phyloP scores from a whole-genome alignment of 2,888 invertebrate species.

The Myopa testacea region DNA sequence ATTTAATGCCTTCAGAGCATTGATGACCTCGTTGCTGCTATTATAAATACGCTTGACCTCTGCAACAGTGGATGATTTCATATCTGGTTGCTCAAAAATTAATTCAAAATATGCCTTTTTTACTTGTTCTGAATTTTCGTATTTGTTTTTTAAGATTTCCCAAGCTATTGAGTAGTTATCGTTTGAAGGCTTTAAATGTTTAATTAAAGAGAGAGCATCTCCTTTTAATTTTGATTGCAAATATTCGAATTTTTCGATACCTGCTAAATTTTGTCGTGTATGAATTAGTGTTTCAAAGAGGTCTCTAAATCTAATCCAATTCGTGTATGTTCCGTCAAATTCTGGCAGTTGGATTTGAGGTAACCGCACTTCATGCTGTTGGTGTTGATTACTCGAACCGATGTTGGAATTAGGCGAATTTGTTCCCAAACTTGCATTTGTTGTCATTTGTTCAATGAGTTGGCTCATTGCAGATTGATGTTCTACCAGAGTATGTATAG shows the following conservation, averaged over 20 bases:
- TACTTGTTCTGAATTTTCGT: conserved; percentile 37
- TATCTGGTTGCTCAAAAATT: conserved; percentile 33
- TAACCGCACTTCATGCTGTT: conserved; percentile 5
- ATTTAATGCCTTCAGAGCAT: conserved; percentile 40
- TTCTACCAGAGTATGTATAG: conserved; percentile 23
- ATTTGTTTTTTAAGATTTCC: conserved; percentile 37
- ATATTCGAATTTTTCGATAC: conserved; percentile 34
- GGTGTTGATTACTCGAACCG: not conserved
- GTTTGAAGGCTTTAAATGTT: conserved; percentile 39
- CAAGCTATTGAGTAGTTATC: conserved; percentile 40
- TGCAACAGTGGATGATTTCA: conserved; percentile 19
- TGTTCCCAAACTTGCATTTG: too few species aligned
- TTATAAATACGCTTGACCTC: conserved; percentile 40
- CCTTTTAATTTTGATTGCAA: conserved; percentile 31
- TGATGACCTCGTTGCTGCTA: conserved; percentile 31
- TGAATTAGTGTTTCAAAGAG: conserved; percentile 35
- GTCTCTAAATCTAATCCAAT: conserved; percentile 35
- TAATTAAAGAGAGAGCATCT: conserved; percentile 32
- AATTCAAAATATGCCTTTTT: conserved; percentile 39
- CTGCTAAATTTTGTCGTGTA: not conserved
- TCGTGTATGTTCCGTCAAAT: conserved; percentile 21
- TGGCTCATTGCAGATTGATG: conserved; percentile 26
- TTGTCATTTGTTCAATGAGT: conserved; percentile 12
- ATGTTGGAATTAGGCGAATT: not conserved
- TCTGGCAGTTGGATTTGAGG: conserved; percentile 34